These are phyloP conservation scores for Saimiri boliviensis DNA, from an alignment of 2,113 vertebrate species.

Conservation along the genomic window DNA sequence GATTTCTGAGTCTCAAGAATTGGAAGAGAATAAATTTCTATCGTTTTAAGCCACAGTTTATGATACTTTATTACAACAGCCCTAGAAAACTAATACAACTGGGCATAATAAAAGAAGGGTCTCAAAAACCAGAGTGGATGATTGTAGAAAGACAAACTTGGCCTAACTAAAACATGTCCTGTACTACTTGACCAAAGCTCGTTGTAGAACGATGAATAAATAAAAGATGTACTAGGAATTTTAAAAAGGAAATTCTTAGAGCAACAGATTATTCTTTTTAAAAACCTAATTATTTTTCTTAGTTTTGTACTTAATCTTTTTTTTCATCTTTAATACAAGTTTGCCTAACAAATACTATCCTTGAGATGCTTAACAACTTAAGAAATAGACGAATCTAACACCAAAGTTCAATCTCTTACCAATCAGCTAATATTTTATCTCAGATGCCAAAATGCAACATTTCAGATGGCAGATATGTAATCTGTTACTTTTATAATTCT, in stretches of 20 bases:
- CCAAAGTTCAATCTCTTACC: background rate
- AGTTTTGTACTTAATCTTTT: background rate
- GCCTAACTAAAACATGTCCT: background rate
- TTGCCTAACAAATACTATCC: background rate
- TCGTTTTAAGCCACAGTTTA: background rate
- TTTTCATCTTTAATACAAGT: background rate
- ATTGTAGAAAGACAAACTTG: background rate
- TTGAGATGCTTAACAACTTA: background rate
- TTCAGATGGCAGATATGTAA: background rate
- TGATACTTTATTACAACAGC: background rate
- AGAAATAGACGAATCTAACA: background rate
- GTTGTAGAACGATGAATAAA: background rate
- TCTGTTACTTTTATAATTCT: background rate
- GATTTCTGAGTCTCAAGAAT: background rate
- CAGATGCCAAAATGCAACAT: background rate
- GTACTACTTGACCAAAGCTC: background rate
- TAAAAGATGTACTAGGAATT: background rate
- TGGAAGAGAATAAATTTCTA: background rate
- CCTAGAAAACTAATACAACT: background rate
- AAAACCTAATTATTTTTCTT: background rate
- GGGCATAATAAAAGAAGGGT: background rate
- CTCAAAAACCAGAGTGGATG: background rate
- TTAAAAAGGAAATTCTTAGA: conserved; percentile 30
- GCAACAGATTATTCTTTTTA: background rate
- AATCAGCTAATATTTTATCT: background rate